Evolutionary conservation across 2,797 vertebrate species (phyloP), one percentile per base, ranked within the genome.

Genomic region (Notolabrus celidotus): DNA sequence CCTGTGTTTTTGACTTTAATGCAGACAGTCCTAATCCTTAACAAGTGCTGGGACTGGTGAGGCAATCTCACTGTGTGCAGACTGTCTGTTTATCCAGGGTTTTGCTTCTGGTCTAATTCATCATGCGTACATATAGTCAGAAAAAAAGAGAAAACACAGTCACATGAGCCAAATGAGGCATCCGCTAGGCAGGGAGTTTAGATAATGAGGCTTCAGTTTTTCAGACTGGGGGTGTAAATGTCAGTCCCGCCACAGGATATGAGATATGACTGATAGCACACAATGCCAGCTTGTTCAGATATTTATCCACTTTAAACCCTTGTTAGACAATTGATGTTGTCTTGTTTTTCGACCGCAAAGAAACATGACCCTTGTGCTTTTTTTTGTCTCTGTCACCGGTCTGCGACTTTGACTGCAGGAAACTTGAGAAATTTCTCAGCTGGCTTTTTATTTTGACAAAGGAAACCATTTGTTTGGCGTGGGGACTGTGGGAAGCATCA

Each of bases 181-280:
- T 84, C 67, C 71, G 84, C 82, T 71, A 83, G 56, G 65, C 74
- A 65, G 80, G 75, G 74, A 83, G 80, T 82, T 79, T 51, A 68
- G 75, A 88, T 90, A 82, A 82, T 82, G 71, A 89, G 79, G 79
- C 74, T 82, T 79, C 67, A 77, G 65, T 82, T 88, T 84, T 27
- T 70, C 64, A 71, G 56, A 56, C 52, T 64, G 3, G 31, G 51
- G 49, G 65, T 84, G 80, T 84, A 71, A 79, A 79, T 80, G 82
- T 86, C 73, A 88, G 68, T 76, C 54, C 69, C 63, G 45, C 59
- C 52, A 66, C 67, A 74, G 76, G 71, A 82, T 68, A 60, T 59
- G 65, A 77, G 69, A 80, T 49, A 64, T 78, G 74, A 84, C 43
- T 65, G 71, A 84, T 82, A 46, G 69, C 55, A 58, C 62, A 73